Percentiles rank a stretch among this genome's conserved stretches.
Conservation (phyloP, 2,113 vertebrate species). For the Pandion haliaetus region DNA sequence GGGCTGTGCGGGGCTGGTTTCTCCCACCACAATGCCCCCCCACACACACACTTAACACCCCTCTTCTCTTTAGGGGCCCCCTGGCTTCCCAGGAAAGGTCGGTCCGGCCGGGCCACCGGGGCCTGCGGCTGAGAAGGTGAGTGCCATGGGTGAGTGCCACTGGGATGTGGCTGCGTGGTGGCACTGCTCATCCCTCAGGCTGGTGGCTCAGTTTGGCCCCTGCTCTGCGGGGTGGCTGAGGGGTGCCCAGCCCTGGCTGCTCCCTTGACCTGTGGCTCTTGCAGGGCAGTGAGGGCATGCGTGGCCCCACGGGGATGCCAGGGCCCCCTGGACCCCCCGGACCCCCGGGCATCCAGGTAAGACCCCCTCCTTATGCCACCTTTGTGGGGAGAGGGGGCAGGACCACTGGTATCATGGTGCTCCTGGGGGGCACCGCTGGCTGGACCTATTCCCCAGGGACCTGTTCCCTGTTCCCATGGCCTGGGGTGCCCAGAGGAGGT, state of each 20-base stretch:
- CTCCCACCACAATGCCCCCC: fast-evolving
- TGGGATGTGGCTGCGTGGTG: fast-evolving
- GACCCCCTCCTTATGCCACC: neutral
- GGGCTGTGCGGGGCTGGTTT: fast-evolving
- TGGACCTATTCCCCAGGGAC: neutral
- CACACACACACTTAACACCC: fast-evolving
- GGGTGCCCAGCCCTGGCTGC: neutral
- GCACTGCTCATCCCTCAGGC: neutral
- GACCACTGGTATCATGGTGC: fast-evolving
- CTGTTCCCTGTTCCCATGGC: neutral
- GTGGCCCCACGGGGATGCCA: constrained; percentile 80
- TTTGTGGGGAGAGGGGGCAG: neutral
- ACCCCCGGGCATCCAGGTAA: constrained; percentile 80
- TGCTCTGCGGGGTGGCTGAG: neutral
- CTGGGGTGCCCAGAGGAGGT: neutral
- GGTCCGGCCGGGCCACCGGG: constrained; percentile 82
- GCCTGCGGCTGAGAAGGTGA: constrained; percentile 86
- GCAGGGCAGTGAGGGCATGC: constrained; percentile 86
- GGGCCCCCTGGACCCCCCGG: constrained; percentile 84
- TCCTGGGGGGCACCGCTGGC: fast-evolving
- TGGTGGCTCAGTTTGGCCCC: neutral
- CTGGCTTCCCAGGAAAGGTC: constrained; percentile 86
- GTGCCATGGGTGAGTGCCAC: constrained; percentile 10
- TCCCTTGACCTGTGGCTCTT: neutral
- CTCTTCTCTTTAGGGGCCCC: constrained; percentile 76